Base-by-base conservation (phyloP, 2,113 vertebrate genomes). In the Elephantulus edwardii region DNA sequence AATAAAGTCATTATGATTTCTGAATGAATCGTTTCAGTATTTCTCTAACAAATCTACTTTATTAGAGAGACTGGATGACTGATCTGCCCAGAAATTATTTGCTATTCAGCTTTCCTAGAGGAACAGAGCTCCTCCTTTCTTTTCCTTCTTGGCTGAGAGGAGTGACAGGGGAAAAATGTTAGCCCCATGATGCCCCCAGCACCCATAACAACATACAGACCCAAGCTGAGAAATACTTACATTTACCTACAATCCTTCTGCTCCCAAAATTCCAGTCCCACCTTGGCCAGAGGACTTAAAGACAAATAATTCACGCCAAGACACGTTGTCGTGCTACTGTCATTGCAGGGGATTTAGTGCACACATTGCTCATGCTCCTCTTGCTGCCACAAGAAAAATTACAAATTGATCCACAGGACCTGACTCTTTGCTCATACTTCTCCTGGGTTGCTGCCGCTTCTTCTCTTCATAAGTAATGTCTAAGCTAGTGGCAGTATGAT, bases 271-370 rank as follows among this genome's bases (percentile, higher is more conserved):
- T n/a, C 3, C 2, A 8, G 14, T 6, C 2, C 78, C 6, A 30
- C 71, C 58, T 92, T 70, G 24, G 87, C 42, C 78, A 33, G 90
- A 84, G 40, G 78, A 76, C 72, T 72, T 95, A 62, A 74, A 89
- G 95, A 95, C 96, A 68, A 97, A 97, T 96, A 97, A 97, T 97
- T 96, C 96, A 97, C 83, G 42, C 80, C 86, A 1, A 93, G 95
- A 77, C 95, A 90, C 26, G 64, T 68, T n/a, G 72, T 96, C 6
- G 77, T 9, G 33, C 84, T 35, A 3, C 93, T 4, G 1, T 92
- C 77, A 62, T 94, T 46, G 89, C 95, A 1, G 48, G 93, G 94
- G 91, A 96, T 96, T 97, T 91, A 95, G 85, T 64, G 90, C 35
- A 50, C 33, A 2, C 26, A 77, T 97, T 80, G 28, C 92, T 96